Percentiles rank a stretch among this genome's conserved stretches.
Conservation (phyloP, 2,113 vertebrate species). For the Oceanites oceanicus region DNA sequence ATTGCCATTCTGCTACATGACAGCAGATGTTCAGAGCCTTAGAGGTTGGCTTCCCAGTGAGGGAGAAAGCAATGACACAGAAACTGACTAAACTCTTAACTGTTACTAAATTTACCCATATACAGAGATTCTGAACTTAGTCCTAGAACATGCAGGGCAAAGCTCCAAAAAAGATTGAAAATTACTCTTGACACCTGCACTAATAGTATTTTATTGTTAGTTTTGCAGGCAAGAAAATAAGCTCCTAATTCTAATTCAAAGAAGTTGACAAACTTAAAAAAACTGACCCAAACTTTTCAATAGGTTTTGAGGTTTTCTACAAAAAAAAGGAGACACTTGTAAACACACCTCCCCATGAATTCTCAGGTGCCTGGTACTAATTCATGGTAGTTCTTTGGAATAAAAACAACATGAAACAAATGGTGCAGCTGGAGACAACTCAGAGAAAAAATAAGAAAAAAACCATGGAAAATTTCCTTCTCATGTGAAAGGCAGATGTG, state of each 20-base stretch:
- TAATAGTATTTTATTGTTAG: background rate
- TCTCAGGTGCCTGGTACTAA: background rate
- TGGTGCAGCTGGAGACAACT: background rate
- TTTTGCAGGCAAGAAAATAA: background rate
- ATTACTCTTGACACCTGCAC: background rate
- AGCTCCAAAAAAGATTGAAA: background rate
- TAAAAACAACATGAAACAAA: background rate
- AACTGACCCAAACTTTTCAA: background rate
- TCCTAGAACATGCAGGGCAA: background rate
- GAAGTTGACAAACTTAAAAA: background rate
- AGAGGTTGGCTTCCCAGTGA: conserved; percentile 5
- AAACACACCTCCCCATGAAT: background rate
- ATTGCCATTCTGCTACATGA: background rate
- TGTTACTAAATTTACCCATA: background rate
- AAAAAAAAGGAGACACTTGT: too few species aligned
- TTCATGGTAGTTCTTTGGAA: background rate
- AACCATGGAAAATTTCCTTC: background rate
- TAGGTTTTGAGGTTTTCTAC: background rate
- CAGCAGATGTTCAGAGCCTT: conserved; percentile 44
- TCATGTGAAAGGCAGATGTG: background rate
- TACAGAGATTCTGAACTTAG: background rate
- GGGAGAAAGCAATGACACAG: conserved; percentile 26
- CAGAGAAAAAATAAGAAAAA: background rate
- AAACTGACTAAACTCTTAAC: background rate
- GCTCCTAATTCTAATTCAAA: background rate